A percentile compares a stretch with the other conserved stretches of the same genome.
phyloP scores from a whole-genome alignment of 2,888 invertebrate genomes.

The Drosophila sordidula region DNA sequence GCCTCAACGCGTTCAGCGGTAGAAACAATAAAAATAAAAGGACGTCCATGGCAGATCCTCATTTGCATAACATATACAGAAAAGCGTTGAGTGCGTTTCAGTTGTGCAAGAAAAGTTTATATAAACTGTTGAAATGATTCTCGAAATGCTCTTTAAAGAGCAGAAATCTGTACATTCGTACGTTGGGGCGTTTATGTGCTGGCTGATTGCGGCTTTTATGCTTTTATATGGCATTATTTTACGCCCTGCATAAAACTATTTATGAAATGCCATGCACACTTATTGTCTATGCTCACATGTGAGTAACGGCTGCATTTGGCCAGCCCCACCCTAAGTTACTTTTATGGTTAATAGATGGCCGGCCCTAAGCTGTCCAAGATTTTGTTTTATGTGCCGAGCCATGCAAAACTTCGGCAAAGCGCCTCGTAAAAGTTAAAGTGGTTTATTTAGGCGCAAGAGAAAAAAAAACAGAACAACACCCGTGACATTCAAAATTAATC shows the following conservation, averaged over 20 bases:
- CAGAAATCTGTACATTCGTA: conserved; percentile 4
- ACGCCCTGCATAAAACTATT: conserved; percentile 67
- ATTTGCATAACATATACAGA: conserved; percentile 49
- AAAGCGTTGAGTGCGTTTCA: no score
- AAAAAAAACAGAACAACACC: conserved; percentile 14
- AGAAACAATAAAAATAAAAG: conserved; percentile 44
- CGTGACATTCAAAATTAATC: conserved; percentile 62
- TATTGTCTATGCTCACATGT: conserved; percentile 16
- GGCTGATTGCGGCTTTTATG: conserved; percentile 53
- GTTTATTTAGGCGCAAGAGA: conserved; percentile 17
- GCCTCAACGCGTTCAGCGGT: conserved; percentile 52
- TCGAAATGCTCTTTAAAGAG: conserved; percentile 42
- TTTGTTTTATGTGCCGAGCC: conserved; percentile 53
- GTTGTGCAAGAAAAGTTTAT: conserved; percentile 5
- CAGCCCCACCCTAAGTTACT: conserved; percentile 14
- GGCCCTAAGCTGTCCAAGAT: conserved; percentile 29
- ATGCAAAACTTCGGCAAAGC: conserved; percentile 27
- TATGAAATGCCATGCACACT: conserved; percentile 55
- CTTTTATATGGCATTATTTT: conserved; percentile 43
- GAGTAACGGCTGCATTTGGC: conserved; percentile 40
- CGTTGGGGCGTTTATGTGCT: conserved; percentile 22
- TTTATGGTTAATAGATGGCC: conserved; percentile 50
- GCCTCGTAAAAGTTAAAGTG: conserved; percentile 57
- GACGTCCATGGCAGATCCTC: conserved; percentile 18
- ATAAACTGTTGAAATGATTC: conserved; percentile 29